These are phyloP conservation scores for Coracias cyanogaster DNA, from an alignment of 2,797 vertebrate species.

Conservation along the genomic window DNA sequence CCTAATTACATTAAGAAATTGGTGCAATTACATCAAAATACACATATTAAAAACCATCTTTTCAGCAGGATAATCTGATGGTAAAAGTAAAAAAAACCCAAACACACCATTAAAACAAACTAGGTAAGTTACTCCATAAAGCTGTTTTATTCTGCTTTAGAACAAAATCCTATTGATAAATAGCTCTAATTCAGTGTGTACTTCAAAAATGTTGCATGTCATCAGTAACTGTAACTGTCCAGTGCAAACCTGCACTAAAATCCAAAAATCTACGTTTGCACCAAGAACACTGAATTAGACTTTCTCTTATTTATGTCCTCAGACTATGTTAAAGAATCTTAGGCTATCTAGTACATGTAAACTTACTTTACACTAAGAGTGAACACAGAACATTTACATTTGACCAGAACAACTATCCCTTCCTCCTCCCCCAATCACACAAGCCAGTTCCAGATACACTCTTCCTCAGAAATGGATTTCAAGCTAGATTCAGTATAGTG, in stretches of 20 bases:
- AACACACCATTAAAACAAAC: background rate
- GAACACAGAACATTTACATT: background rate
- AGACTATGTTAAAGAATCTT: background rate
- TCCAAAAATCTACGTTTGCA: background rate
- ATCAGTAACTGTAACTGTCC: background rate
- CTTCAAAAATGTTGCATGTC: background rate
- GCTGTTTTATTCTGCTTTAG: background rate
- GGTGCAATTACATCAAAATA: background rate
- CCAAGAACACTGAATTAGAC: background rate
- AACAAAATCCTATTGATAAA: background rate
- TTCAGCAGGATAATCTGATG: background rate
- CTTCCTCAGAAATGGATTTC: background rate
- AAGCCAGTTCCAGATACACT: background rate
- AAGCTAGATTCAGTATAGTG: background rate
- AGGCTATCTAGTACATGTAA: background rate
- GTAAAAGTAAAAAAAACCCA: background rate
- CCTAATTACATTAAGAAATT: constrained; percentile 78
- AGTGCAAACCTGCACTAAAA: background rate
- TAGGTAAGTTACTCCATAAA: background rate
- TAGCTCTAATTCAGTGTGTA: background rate
- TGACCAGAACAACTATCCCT: background rate
- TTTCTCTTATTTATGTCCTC: background rate
- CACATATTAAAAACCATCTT: background rate
- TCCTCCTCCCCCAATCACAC: rapidly evolving
- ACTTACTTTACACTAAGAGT: background rate